A percentile compares a stretch with the other conserved stretches of the same genome.
phyloP scores from a whole-genome alignment of 2,113 vertebrate genomes.

The Tiliqua scincoides region DNA sequence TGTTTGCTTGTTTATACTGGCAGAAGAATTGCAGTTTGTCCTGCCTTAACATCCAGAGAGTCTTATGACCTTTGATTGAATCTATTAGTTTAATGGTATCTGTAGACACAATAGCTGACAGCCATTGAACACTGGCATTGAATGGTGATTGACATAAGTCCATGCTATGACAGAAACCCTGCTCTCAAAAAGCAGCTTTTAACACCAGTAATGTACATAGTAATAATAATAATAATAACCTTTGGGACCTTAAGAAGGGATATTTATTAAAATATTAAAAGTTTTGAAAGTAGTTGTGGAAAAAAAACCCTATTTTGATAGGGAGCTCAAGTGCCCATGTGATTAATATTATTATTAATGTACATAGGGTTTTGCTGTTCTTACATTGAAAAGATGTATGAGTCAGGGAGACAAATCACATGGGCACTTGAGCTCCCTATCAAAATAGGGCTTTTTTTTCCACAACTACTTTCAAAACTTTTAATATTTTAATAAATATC shows the following conservation, averaged over 20 bases:
- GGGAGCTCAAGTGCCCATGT: not conserved
- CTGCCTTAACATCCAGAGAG: fast-evolving
- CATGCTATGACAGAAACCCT: not conserved
- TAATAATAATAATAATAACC: too few relatives aligned
- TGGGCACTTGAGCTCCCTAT: not conserved
- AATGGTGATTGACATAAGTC: not conserved
- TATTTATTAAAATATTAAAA: not conserved
- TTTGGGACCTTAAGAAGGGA: not conserved
- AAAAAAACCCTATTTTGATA: not conserved
- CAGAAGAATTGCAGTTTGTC: too few relatives aligned
- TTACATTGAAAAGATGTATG: not conserved
- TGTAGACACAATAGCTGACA: not conserved
- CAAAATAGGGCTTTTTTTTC: not conserved
- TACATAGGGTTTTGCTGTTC: not conserved
- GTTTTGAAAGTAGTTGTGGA: not conserved
- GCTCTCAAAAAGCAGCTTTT: not conserved
- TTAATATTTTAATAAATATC: not conserved
- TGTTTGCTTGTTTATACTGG: too few relatives aligned
- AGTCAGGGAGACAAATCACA: not conserved
- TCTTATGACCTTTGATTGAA: constrained; percentile 6
- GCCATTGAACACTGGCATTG: not conserved
- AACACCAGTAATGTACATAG: not conserved
- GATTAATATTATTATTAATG: too few relatives aligned
- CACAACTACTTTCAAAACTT: not conserved
- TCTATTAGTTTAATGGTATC: not conserved